Conservation (phyloP, 2,888 invertebrate genomes). For the Synergus umbraculus region DNA sequence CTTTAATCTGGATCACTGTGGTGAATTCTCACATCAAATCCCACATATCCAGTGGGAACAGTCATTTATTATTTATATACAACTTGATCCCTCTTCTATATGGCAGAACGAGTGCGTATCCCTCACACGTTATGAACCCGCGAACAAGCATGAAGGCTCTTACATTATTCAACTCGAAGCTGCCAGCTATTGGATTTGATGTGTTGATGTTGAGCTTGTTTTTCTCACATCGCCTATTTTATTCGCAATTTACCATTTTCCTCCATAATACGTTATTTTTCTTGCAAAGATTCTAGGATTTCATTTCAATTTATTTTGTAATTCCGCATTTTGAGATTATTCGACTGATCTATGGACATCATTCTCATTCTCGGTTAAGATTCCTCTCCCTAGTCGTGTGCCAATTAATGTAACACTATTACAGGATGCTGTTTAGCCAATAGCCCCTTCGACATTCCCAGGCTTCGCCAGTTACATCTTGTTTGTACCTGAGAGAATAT, state of each 20-base stretch:
- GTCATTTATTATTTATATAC: slow-evolving; percentile 35
- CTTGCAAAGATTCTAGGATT: neutral
- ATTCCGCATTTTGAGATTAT: too few species aligned
- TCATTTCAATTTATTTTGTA: too few species aligned
- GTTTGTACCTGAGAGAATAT: slow-evolving; percentile 35
- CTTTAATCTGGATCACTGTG: neutral
- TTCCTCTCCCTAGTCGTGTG: slow-evolving; percentile 23
- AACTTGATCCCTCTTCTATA: slow-evolving; percentile 15
- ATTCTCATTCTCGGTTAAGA: neutral
- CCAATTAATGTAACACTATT: slow-evolving; percentile 33
- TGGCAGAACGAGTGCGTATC: neutral
- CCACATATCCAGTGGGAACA: neutral
- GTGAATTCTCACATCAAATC: slow-evolving; percentile 16
- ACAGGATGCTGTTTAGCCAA: slow-evolving; percentile 17
- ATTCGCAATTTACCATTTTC: slow-evolving; percentile 9
- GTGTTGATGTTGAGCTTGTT: slow-evolving; percentile 9
- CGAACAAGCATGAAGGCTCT: slow-evolving; percentile 46
- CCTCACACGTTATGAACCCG: slow-evolving; percentile 19
- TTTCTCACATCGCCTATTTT: slow-evolving; percentile 5
- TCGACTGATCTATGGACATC: neutral
- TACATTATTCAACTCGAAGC: slow-evolving; percentile 62
- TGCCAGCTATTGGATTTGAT: slow-evolving; percentile 50
- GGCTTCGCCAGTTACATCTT: slow-evolving; percentile 27
- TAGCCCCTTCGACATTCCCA: slow-evolving; percentile 20
- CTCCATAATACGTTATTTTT: neutral